Conservation (phyloP, 1,140 invertebrate genomes). For the Tetragnatha versicolor region DNA sequence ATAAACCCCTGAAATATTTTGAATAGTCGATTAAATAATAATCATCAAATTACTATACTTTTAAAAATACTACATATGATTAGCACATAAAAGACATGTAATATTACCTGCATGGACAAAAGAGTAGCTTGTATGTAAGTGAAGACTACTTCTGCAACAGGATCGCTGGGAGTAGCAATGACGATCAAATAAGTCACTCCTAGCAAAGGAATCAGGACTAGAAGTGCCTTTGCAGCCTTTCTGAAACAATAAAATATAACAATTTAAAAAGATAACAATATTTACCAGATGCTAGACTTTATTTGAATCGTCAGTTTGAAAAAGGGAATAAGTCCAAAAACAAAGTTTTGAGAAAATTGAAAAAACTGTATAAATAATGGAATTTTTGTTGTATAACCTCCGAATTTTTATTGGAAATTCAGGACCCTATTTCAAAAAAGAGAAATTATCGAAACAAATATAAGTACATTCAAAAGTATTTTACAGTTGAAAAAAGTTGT, state of each 20-base stretch:
- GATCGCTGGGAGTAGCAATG: conserved; percentile 72
- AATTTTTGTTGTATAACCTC: too few relatives aligned
- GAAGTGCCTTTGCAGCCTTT: conserved; percentile 85
- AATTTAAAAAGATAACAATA: too few relatives aligned
- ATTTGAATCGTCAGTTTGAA: too few relatives aligned
- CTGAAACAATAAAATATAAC: conserved; percentile 67
- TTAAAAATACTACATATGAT: conserved; percentile 74
- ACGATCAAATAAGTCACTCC: conserved; percentile 86
- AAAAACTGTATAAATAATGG: too few relatives aligned
- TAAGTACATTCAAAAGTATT: too few relatives aligned
- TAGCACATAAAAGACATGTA: conserved; percentile 61
- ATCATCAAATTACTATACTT: conserved; percentile 79
- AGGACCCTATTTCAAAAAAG: too few relatives aligned
- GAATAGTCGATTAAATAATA: conserved; percentile 75
- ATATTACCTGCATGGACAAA: conserved; percentile 61
- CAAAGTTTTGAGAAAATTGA: too few relatives aligned
- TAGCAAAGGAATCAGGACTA: conserved; percentile 85
- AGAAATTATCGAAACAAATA: too few relatives aligned
- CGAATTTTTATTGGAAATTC: too few relatives aligned
- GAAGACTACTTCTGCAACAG: conserved; percentile 42
- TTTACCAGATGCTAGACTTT: too few relatives aligned
- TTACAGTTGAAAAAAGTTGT: too few relatives aligned
- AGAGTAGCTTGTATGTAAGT: conserved; percentile 46
- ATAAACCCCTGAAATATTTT: conserved; percentile 76
- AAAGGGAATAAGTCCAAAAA: too few relatives aligned